A percentile compares a stretch with the other conserved stretches of the same genome.
phyloP scores from a whole-genome alignment of 1,140 invertebrate genomes.

The Pseudomyrmex dendroicus region DNA sequence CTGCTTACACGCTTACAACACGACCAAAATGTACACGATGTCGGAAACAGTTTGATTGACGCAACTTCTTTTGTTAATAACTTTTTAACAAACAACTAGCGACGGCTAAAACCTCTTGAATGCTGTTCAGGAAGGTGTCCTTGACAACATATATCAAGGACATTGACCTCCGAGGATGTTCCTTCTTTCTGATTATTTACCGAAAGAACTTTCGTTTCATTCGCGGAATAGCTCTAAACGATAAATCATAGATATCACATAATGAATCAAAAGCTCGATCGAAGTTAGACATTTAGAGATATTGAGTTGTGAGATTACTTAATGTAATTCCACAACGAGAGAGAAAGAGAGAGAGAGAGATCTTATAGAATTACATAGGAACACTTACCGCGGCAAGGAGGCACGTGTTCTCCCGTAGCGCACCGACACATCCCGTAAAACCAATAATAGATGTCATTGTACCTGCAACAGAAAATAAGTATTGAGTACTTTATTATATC shows the following conservation, averaged over 20 bases:
- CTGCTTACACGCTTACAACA: too few relatives aligned
- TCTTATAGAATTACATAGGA: too few relatives aligned
- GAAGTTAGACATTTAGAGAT: slow-evolving; percentile 50
- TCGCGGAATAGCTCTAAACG: background rate
- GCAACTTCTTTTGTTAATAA: too few relatives aligned
- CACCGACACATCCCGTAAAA: slow-evolving; percentile 98
- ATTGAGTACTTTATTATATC: too few relatives aligned
- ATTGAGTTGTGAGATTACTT: slow-evolving; percentile 13
- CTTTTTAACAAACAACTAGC: too few relatives aligned
- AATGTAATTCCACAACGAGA: slow-evolving; percentile 68
- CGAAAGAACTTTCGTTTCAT: slow-evolving; percentile 32
- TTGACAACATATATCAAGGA: too few relatives aligned
- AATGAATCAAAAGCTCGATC: slow-evolving; percentile 50
- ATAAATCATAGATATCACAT: slow-evolving; percentile 45
- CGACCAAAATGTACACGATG: too few relatives aligned
- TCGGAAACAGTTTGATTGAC: too few relatives aligned
- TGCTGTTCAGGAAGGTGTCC: too few relatives aligned
- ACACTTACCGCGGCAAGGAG: slow-evolving; percentile 93
- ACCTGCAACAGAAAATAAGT: slow-evolving; percentile 85
- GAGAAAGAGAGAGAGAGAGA: slow-evolving; percentile 60
- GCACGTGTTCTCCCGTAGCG: slow-evolving; percentile 94
- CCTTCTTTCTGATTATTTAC: too few relatives aligned
- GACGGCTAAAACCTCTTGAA: too few relatives aligned
- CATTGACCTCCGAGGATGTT: too few relatives aligned
- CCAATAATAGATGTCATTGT: slow-evolving; percentile 97